A percentile compares a stretch with the other conserved stretches of the same genome.
Conservation (phyloP, 1,140 invertebrate species). For the Galendromus occidentalis region DNA sequence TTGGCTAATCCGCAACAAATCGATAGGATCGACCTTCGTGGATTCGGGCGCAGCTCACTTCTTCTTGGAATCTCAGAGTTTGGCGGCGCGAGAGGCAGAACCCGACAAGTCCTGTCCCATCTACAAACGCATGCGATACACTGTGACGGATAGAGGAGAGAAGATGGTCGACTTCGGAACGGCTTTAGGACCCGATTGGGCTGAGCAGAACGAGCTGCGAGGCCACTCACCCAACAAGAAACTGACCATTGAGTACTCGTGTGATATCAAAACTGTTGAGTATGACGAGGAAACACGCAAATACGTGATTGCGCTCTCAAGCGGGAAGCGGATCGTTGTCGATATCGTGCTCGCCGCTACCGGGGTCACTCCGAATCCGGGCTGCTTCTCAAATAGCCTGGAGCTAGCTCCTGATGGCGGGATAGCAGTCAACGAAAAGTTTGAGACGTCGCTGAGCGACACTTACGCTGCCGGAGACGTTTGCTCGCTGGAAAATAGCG, state of each 20-base stretch:
- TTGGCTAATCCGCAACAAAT: conserved; percentile 82
- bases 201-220: conserved; percentile 42
- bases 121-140: conserved; percentile 45
- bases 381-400: conserved; percentile 28
- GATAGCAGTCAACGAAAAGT: conserved; percentile 57
- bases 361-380: conserved; percentile 51
- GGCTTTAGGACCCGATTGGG: conserved; percentile 89
- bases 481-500: conserved; percentile 36
- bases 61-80: conserved; percentile 33
- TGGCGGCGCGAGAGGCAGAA: neutral
- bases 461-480: conserved; percentile 90
- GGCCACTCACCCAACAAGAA: conserved; percentile 31
- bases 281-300: neutral
- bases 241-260: conserved; percentile 41
- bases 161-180: conserved; percentile 39
- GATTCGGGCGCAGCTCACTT: conserved; percentile 90
- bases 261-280: conserved; percentile 39
- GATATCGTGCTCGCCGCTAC: conserved; percentile 90
- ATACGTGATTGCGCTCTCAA: conserved; percentile 40
- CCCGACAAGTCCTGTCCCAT: conserved; percentile 17
- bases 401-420: conserved; percentile 41
- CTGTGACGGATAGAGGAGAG: conserved; percentile 32
- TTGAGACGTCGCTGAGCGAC: conserved; percentile 53
- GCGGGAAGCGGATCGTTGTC: conserved; percentile 51
- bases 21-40: conserved; percentile 77